phyloP scores from a whole-genome alignment of 53 echinoderm and acorn worm genomes.

The Stichopus horrens region DNA sequence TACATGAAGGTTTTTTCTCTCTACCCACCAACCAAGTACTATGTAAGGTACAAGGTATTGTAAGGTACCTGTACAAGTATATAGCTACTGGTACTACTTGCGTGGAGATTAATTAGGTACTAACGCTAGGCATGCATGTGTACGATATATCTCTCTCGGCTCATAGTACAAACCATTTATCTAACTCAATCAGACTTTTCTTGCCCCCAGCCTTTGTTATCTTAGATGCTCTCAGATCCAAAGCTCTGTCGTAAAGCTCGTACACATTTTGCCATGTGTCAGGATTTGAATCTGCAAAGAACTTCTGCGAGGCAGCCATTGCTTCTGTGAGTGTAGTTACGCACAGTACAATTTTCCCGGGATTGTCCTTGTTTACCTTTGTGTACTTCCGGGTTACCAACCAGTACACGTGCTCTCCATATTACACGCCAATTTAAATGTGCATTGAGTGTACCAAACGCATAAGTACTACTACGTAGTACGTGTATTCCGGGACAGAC shows the following conservation, averaged over 20 bases:
- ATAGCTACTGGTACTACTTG: no score
- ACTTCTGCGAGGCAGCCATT: neutral
- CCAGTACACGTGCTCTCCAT: no score
- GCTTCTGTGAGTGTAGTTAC: neutral
- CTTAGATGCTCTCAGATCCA: constrained; percentile 72
- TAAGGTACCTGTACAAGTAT: no score
- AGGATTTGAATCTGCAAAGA: constrained; percentile 1
- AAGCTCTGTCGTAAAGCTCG: constrained; percentile 65
- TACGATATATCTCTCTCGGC: no score
- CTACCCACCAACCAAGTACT: neutral
- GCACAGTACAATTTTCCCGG: neutral
- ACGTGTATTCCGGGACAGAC: no score
- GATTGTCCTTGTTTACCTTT: neutral
- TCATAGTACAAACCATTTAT: constrained; percentile 66
- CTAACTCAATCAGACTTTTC: constrained; percentile 73
- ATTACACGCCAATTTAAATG: no score
- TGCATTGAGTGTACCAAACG: no score
- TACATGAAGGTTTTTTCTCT: neutral
- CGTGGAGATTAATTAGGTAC: no score
- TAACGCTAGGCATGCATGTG: no score
- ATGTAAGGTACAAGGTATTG: no score
- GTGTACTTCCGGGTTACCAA: neutral
- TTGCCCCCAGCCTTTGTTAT: constrained; percentile 83
- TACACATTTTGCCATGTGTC: constrained; percentile 68
- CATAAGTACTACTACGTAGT: no score